Percentiles rank a stretch among this genome's conserved stretches.
Evolutionary conservation across 2,113 vertebrate genomes (phyloP).

Genomic region (Xenus cinereus): DNA sequence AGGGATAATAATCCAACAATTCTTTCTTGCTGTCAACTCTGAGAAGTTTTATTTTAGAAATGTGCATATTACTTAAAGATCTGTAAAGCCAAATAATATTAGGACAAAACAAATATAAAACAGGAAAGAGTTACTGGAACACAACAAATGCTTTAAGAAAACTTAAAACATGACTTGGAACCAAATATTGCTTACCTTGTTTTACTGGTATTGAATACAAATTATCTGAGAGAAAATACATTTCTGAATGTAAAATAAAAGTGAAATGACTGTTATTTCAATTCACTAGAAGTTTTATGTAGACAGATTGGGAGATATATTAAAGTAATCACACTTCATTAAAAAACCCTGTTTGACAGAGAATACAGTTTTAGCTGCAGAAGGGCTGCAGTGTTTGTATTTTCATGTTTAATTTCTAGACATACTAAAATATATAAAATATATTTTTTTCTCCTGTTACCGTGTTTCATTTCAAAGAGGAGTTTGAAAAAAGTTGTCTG

Average conservation of each 20-base stretch:
- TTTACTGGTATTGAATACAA: neutral
- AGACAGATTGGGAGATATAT: neutral
- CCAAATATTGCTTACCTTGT: neutral
- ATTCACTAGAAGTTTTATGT: neutral
- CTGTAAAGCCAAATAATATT: neutral
- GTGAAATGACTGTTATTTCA: neutral
- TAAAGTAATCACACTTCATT: neutral
- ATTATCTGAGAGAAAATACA: neutral
- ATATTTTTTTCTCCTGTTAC: neutral
- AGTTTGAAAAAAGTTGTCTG: neutral
- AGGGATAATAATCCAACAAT: neutral
- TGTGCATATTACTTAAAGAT: neutral
- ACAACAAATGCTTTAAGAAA: neutral
- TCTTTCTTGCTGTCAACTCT: neutral
- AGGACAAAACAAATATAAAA: neutral
- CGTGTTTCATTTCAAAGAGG: neutral
- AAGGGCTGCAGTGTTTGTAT: neutral
- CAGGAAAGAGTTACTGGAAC: neutral
- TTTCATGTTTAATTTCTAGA: neutral
- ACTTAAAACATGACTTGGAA: neutral
- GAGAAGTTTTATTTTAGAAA: neutral
- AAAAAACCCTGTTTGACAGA: neutral
- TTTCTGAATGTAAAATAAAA: neutral
- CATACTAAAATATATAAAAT: neutral
- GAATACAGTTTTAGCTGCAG: neutral